Evolutionary conservation across 2,113 vertebrate genomes (phyloP), one percentile per base, ranked within the genome.

Genomic region (rat (Rattus norvegicus)): DNA sequence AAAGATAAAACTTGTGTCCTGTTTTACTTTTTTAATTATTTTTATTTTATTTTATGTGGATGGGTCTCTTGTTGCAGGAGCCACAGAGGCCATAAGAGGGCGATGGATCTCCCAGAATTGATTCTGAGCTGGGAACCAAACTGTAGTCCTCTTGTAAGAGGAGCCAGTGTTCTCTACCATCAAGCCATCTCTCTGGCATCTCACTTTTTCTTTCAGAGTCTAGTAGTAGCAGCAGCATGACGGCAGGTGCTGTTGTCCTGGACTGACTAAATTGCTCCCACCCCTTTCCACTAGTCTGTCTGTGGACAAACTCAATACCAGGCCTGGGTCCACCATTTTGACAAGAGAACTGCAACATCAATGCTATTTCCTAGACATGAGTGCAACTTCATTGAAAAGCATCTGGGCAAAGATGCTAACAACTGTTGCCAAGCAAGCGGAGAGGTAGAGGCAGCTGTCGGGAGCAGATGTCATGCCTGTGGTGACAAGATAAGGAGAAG

Each of bases 401-500:
- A 12, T 54, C n/a, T 39, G n/a, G 61, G 61, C 81, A n/a, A 76
- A 88, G n/a, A 94, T 83, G 19, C 4, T 33, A 92, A 59, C 8
- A 56, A 47, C 22, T 72, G 49, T 63, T 12, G 16, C 9, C 33
- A 13, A 43, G 20, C 80, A 63, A 2, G 81, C 8, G 84, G 36
- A 36, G 8, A 89, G 87, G 24, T 10, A 73, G 76, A 28, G 43
- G 22, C 0, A 39, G 26, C 13, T 76, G 8, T 17, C 0, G 17
- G 3, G 70, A 72, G 26, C 14, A 22, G 47, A 33, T 56, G 67
- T 7, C 5, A 73, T 2, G 7, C 9, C 28, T 30, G 39, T 52
- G 65, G 54, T 11, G 12, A 12, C 2, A 11, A 0, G 17, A 43
- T 0, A 0, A 20, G 39, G 69, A 0, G 63, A 65, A n/a, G 76